Evolutionary conservation across 2,113 vertebrate genomes (phyloP), one percentile per base, ranked within the genome.

Genomic region (Meles meles): DNA sequence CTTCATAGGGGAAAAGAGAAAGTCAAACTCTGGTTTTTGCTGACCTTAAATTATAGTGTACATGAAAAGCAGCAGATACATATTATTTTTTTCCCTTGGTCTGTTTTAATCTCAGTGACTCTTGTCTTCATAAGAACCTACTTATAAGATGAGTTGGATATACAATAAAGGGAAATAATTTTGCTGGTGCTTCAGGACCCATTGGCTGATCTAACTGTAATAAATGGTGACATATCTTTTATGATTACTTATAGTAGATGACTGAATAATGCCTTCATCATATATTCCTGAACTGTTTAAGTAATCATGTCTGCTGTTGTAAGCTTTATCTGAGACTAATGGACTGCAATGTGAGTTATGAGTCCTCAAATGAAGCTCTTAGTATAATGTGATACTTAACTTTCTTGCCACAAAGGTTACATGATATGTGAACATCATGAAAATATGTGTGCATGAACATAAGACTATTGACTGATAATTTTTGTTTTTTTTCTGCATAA

Each of bases 261-360:
- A 31, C 59, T 96, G 87, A 86, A 4, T 84, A 97, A 95, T 81
- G 67, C 6, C 7, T 17, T 98, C 86, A 39, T 85, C 94, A 72
- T 96, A 86, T 96, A 69, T 94, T 65, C 96, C 92, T 55, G 44
- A 80, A 67, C 76, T 96, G 49, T 74, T 96, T 88, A 97, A 96
- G 87, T 89, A 94, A 97, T 93, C 52, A 88, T 82, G 87, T n/a
- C 59, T 98, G 86, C 74, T 27, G 84, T 34, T 88, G 18, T 89
- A 98, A 96, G 12, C 67, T 74, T 97, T 98, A 74, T 76, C 94
- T 97, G 21, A 85, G 82, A 96, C 25, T 89, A 96, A 96, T 96
- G 85, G 91, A 65, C n/a, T 76, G 88, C 52, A 93, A 37, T 65
- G 0, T 95, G 84, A 98, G 5, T 72, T 97, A 97, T 97, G 81